Percentiles rank a stretch among this genome's conserved stretches.
phyloP scores from a whole-genome alignment of 2,888 invertebrate species.

The Choreutis nemorana region DNA sequence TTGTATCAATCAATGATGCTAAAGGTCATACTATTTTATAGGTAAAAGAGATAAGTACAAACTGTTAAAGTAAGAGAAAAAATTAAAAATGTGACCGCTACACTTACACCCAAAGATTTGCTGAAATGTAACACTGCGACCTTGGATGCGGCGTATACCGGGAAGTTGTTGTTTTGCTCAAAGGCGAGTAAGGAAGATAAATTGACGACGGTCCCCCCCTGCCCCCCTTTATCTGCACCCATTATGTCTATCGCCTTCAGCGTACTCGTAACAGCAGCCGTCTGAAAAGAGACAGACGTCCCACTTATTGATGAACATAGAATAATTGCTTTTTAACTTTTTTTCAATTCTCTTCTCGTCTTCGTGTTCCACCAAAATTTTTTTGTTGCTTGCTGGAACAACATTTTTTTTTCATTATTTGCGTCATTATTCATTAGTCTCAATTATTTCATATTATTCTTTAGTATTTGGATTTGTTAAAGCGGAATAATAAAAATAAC shows the following conservation, averaged over 20 bases:
- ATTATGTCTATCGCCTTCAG: slow-evolving; percentile 37
- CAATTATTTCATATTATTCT: too few relatives aligned
- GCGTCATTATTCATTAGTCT: too few relatives aligned
- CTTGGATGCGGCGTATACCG: slow-evolving; percentile 48
- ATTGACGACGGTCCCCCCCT: slow-evolving; percentile 40
- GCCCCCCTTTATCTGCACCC: slow-evolving; percentile 34
- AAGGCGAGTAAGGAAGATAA: slow-evolving; percentile 44
- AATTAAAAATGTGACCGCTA: neutral
- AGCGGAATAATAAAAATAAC: too few relatives aligned
- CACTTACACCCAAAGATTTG: slow-evolving; percentile 40
- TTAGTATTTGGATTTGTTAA: too few relatives aligned
- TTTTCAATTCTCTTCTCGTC: too few relatives aligned
- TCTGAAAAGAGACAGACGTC: slow-evolving; percentile 31
- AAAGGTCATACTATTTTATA: too few relatives aligned
- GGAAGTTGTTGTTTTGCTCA: slow-evolving; percentile 25
- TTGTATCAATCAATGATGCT: too few relatives aligned
- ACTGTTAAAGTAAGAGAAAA: neutral
- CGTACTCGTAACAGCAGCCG: slow-evolving; percentile 44
- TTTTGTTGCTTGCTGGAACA: too few relatives aligned
- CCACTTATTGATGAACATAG: too few relatives aligned
- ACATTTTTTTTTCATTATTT: too few relatives aligned
- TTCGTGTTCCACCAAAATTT: too few relatives aligned
- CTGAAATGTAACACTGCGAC: slow-evolving; percentile 48
- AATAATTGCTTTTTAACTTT: too few relatives aligned
- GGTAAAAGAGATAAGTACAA: neutral